Evolutionary conservation across 1,140 invertebrate species (phyloP), one percentile per base, ranked within the genome.

Genomic region (Hydropsyche tenuis): DNA sequence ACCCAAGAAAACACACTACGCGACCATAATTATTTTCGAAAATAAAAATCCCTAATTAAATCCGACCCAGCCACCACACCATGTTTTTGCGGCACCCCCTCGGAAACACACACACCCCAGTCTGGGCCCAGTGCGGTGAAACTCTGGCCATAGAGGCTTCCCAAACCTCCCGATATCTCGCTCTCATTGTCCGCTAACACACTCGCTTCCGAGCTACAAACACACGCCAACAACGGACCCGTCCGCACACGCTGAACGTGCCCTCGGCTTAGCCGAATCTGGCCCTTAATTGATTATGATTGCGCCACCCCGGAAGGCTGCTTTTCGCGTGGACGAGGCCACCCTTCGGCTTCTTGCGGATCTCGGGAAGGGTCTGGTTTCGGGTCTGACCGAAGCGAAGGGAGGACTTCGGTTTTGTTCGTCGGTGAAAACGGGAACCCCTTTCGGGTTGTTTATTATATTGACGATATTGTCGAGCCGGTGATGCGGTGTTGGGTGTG

Each of bases 201-300:
- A 37, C 30, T 4, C 9, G 30, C n/a, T n/a, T n/a, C n/a, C n/a
- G n/a, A n/a, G n/a, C n/a, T n/a, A n/a, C 30, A 37, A 37, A 37
- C n/a, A n/a, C n/a, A n/a, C n/a, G n/a, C n/a, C n/a, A n/a, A n/a
- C n/a, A n/a, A n/a, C n/a, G n/a, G n/a, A 37, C 30, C 30, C 30
- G 30, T 37, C 9, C 30, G n/a, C 73, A 74, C 64, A 73, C 72
- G 68, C 75, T 73, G 74, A 77, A 77, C 72, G 69, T 77, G 73
- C 73, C 73, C 73, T 69, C 73, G 73, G 69, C 63, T 60, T 72
- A 77, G 74, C 75, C 75, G 69, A 74, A 77, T 77, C 75, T 74
- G 74, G 76, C 71, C 76, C 56, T 70, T 77, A 77, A 77, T 77
- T 77, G 76, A 77, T 77, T 75, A 77, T 77, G 76, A 74, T 77